Percentiles rank a stretch among this genome's conserved stretches.
phyloP scores from a whole-genome alignment of 2,113 vertebrate genomes.

The Boulengeromyrus knoepffleri region DNA sequence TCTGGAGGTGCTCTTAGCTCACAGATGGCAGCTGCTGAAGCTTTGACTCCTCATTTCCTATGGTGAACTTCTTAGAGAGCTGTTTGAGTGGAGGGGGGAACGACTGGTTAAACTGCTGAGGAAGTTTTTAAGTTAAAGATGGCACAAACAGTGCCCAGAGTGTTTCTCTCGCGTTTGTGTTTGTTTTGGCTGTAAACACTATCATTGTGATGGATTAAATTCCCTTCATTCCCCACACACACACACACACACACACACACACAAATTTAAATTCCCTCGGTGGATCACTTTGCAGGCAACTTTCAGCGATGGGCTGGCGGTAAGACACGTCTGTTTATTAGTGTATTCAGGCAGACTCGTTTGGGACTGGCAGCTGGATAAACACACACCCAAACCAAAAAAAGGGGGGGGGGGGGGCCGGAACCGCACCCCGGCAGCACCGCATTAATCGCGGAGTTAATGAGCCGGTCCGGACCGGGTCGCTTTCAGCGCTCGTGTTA shows the following conservation, averaged over 20 bases:
- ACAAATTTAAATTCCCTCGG: background rate
- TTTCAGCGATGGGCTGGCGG: constrained; percentile 40
- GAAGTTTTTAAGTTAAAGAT: background rate
- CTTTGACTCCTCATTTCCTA: constrained; percentile 48
- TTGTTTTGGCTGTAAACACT: background rate
- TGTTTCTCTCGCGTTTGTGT: background rate
- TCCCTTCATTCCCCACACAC: background rate
- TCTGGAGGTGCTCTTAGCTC: background rate
- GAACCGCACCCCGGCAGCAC: background rate
- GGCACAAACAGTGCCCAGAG: background rate
- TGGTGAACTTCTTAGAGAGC: background rate
- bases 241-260: too few species aligned
- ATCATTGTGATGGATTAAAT: background rate
- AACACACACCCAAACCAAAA: constrained; percentile 29
- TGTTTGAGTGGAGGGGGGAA: background rate
- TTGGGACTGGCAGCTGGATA: constrained; percentile 51
- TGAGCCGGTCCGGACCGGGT: background rate
- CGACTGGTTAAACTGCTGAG: constrained; percentile 25
- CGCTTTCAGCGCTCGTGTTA: background rate
- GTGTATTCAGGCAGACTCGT: constrained; percentile 45
- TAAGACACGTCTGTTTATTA: constrained; percentile 41
- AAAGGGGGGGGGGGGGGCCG: background rate
- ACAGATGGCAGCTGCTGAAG: background rate
- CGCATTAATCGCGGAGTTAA: background rate
- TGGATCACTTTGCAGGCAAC: constrained; percentile 22